These are phyloP conservation scores for Lichenostomus cassidix DNA, from an alignment of 2,113 vertebrate species.

Conservation along the genomic window DNA sequence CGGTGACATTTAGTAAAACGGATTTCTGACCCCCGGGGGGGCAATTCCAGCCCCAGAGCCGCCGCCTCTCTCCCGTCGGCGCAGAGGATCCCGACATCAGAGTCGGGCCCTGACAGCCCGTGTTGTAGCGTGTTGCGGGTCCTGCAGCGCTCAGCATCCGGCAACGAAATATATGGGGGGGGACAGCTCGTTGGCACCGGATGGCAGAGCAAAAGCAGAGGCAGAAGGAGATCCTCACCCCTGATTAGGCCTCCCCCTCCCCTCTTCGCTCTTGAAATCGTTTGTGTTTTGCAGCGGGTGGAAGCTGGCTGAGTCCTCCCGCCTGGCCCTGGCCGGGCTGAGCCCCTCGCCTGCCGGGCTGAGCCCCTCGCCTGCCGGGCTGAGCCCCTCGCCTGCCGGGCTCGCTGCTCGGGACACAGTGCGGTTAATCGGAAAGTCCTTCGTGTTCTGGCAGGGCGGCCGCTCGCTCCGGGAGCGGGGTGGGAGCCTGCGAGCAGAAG, in stretches of 20 bases:
- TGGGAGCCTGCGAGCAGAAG: neutral
- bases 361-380: neutral
- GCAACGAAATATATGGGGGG: neutral
- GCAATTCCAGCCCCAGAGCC: neutral
- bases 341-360: neutral
- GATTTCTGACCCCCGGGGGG: neutral
- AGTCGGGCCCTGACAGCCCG: neutral
- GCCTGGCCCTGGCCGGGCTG: neutral
- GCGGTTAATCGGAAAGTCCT: neutral
- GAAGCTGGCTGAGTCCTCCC: neutral
- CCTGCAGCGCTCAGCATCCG: neutral
- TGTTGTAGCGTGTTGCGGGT: neutral
- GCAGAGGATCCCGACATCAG: neutral
- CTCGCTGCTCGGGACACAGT: neutral
- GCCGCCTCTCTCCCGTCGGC: neutral
- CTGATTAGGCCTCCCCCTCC: fast-evolving
- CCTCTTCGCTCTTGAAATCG: neutral
- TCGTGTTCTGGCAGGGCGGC: neutral
- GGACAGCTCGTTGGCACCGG: neutral
- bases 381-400: neutral
- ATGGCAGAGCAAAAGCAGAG: neutral
- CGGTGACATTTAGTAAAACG: neutral
- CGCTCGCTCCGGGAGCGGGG: neutral
- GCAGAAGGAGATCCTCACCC: neutral
- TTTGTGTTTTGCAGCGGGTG: neutral